A percentile compares a stretch with the other conserved stretches of the same genome.
These are phyloP conservation scores for Megaustenia siamemsis DNA, from an alignment of 2,888 invertebrate species.

Conservation along the genomic window DNA sequence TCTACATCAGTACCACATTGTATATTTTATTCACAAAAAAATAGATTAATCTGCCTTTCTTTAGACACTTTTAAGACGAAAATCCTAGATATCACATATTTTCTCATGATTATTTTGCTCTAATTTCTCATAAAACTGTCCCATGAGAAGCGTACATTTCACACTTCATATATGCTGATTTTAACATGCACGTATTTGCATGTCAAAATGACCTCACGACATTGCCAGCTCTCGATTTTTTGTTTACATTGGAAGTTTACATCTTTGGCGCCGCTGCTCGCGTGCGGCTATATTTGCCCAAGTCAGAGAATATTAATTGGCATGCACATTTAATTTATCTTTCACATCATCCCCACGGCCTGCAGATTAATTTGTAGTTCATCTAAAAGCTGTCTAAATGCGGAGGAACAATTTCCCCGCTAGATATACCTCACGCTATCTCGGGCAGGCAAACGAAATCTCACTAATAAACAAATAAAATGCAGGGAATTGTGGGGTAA, in stretches of 20 bases:
- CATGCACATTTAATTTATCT: constrained; percentile 20
- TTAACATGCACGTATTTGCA: no score
- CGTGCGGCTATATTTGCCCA: not conserved
- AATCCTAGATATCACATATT: no score
- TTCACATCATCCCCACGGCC: not conserved
- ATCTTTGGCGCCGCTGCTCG: no score
- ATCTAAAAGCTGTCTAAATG: constrained; percentile 22
- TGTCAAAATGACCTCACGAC: not conserved
- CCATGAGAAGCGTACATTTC: no score
- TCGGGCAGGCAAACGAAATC: constrained; percentile 9
- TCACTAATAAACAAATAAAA: constrained; percentile 33
- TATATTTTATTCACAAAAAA: no score
- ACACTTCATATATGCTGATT: no score
- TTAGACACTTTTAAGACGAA: no score
- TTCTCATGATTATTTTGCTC: no score
- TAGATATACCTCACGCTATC: constrained; percentile 33
- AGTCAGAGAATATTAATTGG: not conserved
- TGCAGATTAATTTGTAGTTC: constrained; percentile 27
- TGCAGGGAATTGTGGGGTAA: constrained; percentile 32
- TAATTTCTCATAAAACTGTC: no score
- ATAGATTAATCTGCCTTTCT: no score
- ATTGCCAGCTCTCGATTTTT: not conserved
- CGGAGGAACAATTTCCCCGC: constrained; percentile 21
- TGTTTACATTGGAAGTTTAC: not conserved
- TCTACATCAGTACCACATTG: no score